Evolutionary conservation across 2,888 invertebrate genomes (phyloP), one percentile per base, ranked within the genome.

Genomic region (Melanophora roralis): DNA sequence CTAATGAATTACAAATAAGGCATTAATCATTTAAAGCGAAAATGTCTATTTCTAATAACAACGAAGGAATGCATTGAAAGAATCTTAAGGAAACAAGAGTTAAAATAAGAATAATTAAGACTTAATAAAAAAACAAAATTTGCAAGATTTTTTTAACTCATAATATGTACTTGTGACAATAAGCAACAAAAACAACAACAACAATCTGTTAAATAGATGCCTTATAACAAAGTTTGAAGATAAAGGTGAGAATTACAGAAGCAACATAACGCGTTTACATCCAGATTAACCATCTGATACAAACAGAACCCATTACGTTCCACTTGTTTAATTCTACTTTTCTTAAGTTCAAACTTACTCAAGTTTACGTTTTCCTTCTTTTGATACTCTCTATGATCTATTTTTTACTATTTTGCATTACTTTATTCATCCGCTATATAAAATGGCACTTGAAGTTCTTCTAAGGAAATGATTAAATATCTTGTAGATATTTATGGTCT

Each of bases 401-500:
- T 27, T 27, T 27, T 27, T 6, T 27, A 27, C 16, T 53, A 14
- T 21, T 74, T 23, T n/a, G 12, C 45, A 55, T 19, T 34, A 19
- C 51, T 60, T 14, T 38, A 40, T 45, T 27, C 14, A 43, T 47
- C 45, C 47, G 64, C 47, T 47, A 74, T 32, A 38, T 59, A 69
- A 40, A 76, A 40, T 76, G 75, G 67, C 80, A 80, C 80, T 80
- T 80, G 72, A 76, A 72, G 80, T 76, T 80, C 72, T 80, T 80
- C 80, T 67, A 72, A 72, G 80, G 76, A 76, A 80, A 72, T 80
- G 72, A 80, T 80, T 76, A 80, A 80, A 80, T 80, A 76, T 80
- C 80, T 72, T 27, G 36, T 43, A 64, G 59, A 77, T 67, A 76
- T 80, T 80, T 80, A 76, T 76, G 80, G 72, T 76, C 76, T 65